Evolutionary conservation across 1,140 invertebrate species (phyloP).

Genomic region (Cydia pomonella): DNA sequence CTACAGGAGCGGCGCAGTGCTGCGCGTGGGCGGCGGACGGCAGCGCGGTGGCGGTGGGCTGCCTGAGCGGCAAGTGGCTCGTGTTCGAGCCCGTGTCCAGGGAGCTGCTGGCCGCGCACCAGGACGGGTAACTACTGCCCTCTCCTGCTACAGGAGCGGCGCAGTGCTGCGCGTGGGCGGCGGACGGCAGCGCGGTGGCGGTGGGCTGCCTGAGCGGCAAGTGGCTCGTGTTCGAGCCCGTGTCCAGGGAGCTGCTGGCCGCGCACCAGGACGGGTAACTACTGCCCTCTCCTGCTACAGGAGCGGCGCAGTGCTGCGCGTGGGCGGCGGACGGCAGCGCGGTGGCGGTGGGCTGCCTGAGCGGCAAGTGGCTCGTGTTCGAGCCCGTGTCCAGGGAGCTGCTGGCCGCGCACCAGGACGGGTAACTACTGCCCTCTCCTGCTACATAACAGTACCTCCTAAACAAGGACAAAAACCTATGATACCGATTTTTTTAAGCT

Average conservation of each 20-base stretch:
- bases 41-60: slow-evolving; percentile 89
- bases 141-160: slow-evolving; percentile 86
- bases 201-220: slow-evolving; percentile 90
- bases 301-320: too few relatives aligned
- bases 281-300: too few relatives aligned
- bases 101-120: slow-evolving; percentile 88
- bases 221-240: slow-evolving; percentile 94
- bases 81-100: slow-evolving; percentile 92
- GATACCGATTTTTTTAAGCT: too few relatives aligned
- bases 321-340: too few relatives aligned
- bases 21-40: slow-evolving; percentile 92
- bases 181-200: slow-evolving; percentile 88
- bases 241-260: slow-evolving; percentile 89
- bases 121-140: slow-evolving; percentile 92
- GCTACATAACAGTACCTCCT: slow-evolving; percentile 80
- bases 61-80: slow-evolving; percentile 90
- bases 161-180: slow-evolving; percentile 92
- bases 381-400: too few relatives aligned
- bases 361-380: too few relatives aligned
- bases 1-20: slow-evolving; percentile 91
- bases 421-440: too few relatives aligned
- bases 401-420: too few relatives aligned
- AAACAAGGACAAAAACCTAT: too few relatives aligned
- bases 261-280: slow-evolving; percentile 91
- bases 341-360: too few relatives aligned